phyloP scores from a whole-genome alignment of 2,888 invertebrate genomes.

The Cyclophora albipunctata region DNA sequence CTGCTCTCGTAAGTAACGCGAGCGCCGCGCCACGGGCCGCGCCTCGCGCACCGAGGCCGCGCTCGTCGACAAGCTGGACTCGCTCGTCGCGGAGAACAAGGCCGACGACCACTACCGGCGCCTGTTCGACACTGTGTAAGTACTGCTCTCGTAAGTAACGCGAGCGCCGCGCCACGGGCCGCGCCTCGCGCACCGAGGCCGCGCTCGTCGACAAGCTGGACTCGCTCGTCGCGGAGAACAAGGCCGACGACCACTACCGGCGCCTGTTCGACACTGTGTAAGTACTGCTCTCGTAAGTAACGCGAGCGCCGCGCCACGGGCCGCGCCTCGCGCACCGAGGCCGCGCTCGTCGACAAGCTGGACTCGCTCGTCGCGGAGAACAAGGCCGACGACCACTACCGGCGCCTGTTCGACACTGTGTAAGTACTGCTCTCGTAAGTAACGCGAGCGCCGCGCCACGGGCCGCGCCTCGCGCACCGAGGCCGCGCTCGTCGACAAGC shows the following conservation, averaged over 20 bases:
- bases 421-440: constrained; percentile 78
- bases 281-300: constrained; percentile 72
- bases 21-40: constrained; percentile 86
- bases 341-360: constrained; percentile 93
- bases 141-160: constrained; percentile 59
- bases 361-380: constrained; percentile 94
- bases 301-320: constrained; percentile 88
- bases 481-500: constrained; percentile 93
- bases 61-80: constrained; percentile 94
- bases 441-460: constrained; percentile 85
- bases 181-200: constrained; percentile 93
- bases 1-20: constrained; percentile 68
- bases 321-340: constrained; percentile 92
- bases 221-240: constrained; percentile 92
- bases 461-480: constrained; percentile 94
- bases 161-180: constrained; percentile 87
- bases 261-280: constrained; percentile 96
- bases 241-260: constrained; percentile 94
- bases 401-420: constrained; percentile 96
- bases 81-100: constrained; percentile 93
- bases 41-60: constrained; percentile 95
- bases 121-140: constrained; percentile 97
- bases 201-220: constrained; percentile 96
- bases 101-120: constrained; percentile 95
- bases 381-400: constrained; percentile 95